Conservation (phyloP, 1,140 invertebrate species). For the Drosophila mayri region DNA sequence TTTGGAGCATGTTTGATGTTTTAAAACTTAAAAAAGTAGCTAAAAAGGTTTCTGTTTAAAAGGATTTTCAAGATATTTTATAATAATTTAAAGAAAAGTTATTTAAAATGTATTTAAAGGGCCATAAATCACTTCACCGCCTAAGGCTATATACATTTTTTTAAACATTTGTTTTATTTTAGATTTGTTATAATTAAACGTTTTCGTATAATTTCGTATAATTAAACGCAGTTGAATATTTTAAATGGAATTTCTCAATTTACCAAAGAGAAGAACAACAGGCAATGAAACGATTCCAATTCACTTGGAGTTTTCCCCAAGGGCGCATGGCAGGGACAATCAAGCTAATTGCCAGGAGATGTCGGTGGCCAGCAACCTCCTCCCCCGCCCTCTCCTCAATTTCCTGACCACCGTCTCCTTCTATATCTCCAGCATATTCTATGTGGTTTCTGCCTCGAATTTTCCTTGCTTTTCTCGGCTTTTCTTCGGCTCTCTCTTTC, state of each 20-base stretch:
- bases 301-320: slow-evolving; percentile 19
- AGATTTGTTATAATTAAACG: slow-evolving; percentile 8
- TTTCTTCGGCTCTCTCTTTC: slow-evolving; percentile 3
- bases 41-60: not conserved
- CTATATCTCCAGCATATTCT: slow-evolving; percentile 25
- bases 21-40: not conserved
- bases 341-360: slow-evolving; percentile 74
- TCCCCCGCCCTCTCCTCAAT: too few species aligned
- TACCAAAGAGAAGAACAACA: not conserved
- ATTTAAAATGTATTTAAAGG: not conserved
- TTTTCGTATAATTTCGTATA: not conserved
- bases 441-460: slow-evolving; percentile 21
- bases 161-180: not conserved
- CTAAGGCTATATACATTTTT: not conserved
- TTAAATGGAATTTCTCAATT: slow-evolving; percentile 5
- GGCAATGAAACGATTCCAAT: slow-evolving; percentile 5
- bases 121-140: not conserved
- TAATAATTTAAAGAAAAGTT: too few species aligned
- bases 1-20: not conserved
- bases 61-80: not conserved
- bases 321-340: slow-evolving; percentile 70
- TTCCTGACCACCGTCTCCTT: too few species aligned
- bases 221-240: slow-evolving; percentile 10
- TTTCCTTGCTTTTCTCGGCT: slow-evolving; percentile 15
- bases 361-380: not conserved